A percentile compares a stretch with the other conserved stretches of the same genome.
phyloP scores from a whole-genome alignment of 1,140 invertebrate genomes.

The Apis laboriosa region DNA sequence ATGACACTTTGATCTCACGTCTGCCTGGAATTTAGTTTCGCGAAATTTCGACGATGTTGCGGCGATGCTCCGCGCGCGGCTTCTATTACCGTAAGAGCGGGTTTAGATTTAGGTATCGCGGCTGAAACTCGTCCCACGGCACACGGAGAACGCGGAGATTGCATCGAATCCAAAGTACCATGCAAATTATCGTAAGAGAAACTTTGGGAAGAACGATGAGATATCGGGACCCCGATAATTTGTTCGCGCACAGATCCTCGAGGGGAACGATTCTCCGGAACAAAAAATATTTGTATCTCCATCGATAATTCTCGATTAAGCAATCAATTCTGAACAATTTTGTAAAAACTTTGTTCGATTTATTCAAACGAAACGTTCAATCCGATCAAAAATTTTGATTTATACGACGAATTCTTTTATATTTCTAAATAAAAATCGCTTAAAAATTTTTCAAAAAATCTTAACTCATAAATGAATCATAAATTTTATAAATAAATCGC shows the following conservation, averaged over 20 bases:
- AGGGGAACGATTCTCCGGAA: not conserved
- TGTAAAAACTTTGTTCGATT: too few species aligned
- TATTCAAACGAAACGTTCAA: too few species aligned
- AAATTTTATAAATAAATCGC: too few species aligned
- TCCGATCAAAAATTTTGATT: too few species aligned
- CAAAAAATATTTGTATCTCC: too few species aligned
- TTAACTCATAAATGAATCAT: too few species aligned
- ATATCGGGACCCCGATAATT: not conserved
- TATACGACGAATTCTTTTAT: too few species aligned
- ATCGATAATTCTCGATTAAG: too few species aligned
- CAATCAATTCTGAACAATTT: too few species aligned
- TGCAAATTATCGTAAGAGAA: slow-evolving; percentile 2
- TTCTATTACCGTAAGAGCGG: not conserved
- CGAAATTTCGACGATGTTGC: slow-evolving; percentile 8
- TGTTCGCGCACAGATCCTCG: too few species aligned
- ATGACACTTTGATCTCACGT: slow-evolving; percentile 34
- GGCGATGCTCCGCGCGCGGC: not conserved
- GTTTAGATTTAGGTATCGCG: not conserved
- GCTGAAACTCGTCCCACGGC: not conserved
- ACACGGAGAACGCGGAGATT: slow-evolving; percentile 2
- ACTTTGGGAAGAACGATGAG: not conserved
- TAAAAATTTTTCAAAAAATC: too few species aligned
- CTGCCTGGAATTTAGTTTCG: slow-evolving; percentile 8
- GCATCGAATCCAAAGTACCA: not conserved
- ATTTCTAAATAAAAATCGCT: too few species aligned